These are phyloP conservation scores for Drosophila paucipuncta DNA, from an alignment of 2,888 invertebrate species.

Conservation along the genomic window DNA sequence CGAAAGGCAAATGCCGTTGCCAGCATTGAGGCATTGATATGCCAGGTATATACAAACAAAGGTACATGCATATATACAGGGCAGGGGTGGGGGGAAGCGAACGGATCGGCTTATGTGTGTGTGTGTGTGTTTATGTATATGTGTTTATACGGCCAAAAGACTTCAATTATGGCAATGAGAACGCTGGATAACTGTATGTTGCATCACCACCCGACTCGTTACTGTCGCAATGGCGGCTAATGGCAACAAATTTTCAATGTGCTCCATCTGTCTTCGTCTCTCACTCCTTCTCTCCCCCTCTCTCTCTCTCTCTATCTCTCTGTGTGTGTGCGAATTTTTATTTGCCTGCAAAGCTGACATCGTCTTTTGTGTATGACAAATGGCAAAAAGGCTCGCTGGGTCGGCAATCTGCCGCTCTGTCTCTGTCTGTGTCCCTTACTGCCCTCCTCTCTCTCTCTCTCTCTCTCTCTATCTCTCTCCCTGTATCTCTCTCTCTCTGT, in stretches of 20 bases:
- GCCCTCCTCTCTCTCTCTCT: background rate
- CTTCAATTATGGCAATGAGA: slow-evolving; percentile 59
- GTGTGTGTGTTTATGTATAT: background rate
- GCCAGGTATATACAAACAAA: slow-evolving; percentile 1
- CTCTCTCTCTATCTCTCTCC: background rate
- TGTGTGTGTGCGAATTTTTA: slow-evolving; percentile 43
- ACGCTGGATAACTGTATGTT: slow-evolving; percentile 50
- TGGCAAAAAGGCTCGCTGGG: slow-evolving; percentile 48
- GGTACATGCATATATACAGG: background rate
- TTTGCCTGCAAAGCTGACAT: slow-evolving; percentile 55
- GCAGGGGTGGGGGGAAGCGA: background rate
- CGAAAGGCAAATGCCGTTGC: slow-evolving; percentile 2
- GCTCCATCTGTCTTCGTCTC: slow-evolving; percentile 10
- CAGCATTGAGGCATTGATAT: slow-evolving; percentile 5
- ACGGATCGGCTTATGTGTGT: background rate
- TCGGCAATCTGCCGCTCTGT: slow-evolving; percentile 8
- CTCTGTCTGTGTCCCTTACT: background rate
- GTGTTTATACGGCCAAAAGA: slow-evolving; percentile 19
- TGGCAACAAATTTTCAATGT: slow-evolving; percentile 54
- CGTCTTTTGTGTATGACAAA: slow-evolving; percentile 64
- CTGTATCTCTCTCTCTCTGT: background rate
- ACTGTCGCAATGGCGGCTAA: slow-evolving; percentile 39
- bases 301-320: background rate
- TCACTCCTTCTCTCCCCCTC: background rate
- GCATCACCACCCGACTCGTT: slow-evolving; percentile 32